These are phyloP conservation scores for Perca fluviatilis DNA, from an alignment of 2,113 vertebrate genomes.

Conservation along the genomic window DNA sequence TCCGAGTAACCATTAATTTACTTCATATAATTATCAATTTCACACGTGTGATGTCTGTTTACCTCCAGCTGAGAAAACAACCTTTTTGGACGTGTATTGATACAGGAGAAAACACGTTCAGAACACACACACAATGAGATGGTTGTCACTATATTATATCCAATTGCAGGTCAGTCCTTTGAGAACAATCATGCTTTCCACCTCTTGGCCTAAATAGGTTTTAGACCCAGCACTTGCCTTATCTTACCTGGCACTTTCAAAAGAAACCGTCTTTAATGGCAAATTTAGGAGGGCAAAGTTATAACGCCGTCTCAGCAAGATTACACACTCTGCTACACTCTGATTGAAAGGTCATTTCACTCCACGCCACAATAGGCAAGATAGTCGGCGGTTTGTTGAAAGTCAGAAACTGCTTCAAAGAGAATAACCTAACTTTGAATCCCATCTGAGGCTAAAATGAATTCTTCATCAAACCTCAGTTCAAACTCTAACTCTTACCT, in stretches of 20 bases:
- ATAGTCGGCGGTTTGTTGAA: constrained; percentile 1
- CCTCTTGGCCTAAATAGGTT: neutral
- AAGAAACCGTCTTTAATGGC: constrained; percentile 8
- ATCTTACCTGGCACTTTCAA: constrained; percentile 2
- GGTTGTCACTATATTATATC: neutral
- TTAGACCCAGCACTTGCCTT: neutral
- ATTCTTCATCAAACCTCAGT: constrained; percentile 40
- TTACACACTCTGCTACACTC: constrained; percentile 34
- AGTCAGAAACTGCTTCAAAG: constrained; percentile 32
- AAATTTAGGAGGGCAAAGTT: constrained; percentile 27
- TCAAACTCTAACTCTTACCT: constrained; percentile 17
- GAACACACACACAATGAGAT: neutral
- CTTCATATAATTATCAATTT: neutral
- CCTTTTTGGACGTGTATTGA: neutral
- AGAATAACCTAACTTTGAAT: constrained; percentile 53
- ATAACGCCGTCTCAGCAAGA: constrained; percentile 20
- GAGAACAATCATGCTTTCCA: neutral
- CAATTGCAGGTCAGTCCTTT: neutral
- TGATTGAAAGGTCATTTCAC: constrained; percentile 54
- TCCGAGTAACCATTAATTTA: neutral
- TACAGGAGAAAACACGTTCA: neutral
- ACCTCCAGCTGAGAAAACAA: neutral
- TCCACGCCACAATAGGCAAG: constrained; percentile 32
- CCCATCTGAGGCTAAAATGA: constrained; percentile 32
- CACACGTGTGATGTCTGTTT: neutral